Evolutionary conservation across 2,797 vertebrate genomes (phyloP), one percentile per base, ranked within the genome.

Genomic region (Caiman crocodilus): DNA sequence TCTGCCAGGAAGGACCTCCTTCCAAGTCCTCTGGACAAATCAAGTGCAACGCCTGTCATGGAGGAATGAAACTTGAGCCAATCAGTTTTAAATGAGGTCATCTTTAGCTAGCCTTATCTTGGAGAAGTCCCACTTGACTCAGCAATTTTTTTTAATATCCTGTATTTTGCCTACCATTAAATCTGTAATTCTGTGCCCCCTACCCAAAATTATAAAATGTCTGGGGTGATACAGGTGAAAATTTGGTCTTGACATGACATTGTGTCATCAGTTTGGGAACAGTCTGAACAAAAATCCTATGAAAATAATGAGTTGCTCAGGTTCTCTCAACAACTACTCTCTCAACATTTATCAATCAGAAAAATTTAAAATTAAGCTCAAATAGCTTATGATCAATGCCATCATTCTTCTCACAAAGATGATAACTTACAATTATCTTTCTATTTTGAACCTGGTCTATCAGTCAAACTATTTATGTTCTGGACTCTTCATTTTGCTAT

Each of bases 401-500:
- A 60, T 8, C 42, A 30, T 42, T 89, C 59, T 21, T 74, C 71
- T 35, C 59, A 35, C 28, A 91, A 71, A 55, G 28, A 69, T 83
- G 71, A 35, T 13, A 85, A 80, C 76, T 76, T 77, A 74, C 57
- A 76, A 35, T 60, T 14, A 32, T 15, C n/a, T 11, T 89, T 87
- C 83, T 11, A 30, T 63, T 69, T 11, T 85, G 64, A 25, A 78
- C 58, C 55, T 74, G 26, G 86, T 77, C 25, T 85, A 79, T 60
- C 87, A 87, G 90, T 35, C 35, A 91, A 85, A 26, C 12, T 64
- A 58, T 25, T 92, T 30, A 63, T 61, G 56, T 88, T 92, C 30
- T 67, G 63, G 78, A 94, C 61, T 87, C 59, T n/a, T 0, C 0
- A 1, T 20, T 55, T 81, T 60, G 74, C 21, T 5, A 83, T 12